Conservation (phyloP, 1,140 invertebrate species). For the Formica exsecta region DNA sequence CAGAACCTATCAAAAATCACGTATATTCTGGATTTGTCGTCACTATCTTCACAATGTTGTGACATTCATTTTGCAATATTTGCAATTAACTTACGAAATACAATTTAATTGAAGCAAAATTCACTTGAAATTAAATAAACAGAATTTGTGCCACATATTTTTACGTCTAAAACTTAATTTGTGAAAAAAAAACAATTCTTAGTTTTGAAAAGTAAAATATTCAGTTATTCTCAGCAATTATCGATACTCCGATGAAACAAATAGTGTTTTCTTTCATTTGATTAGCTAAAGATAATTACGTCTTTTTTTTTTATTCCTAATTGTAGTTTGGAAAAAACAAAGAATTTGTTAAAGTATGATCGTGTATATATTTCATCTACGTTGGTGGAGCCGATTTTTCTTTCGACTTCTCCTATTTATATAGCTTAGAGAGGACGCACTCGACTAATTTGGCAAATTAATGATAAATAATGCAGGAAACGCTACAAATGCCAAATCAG, state of each 20-base stretch:
- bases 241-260: background rate
- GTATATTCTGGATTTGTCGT: slow-evolving; percentile 13
- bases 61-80: slow-evolving; percentile 39
- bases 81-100: slow-evolving; percentile 39
- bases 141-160: slow-evolving; percentile 4
- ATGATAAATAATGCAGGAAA: slow-evolving; percentile 43
- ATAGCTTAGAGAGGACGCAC: slow-evolving; percentile 5
- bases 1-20: slow-evolving; percentile 31
- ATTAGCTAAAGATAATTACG: background rate
- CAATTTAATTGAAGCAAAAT: slow-evolving; percentile 35
- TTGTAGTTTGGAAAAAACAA: background rate
- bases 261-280: background rate
- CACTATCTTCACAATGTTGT: background rate
- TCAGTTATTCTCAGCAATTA: background rate
- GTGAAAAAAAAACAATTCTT: slow-evolving; percentile 7
- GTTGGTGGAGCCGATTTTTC: background rate
- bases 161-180: slow-evolving; percentile 21
- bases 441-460: slow-evolving; percentile 49
- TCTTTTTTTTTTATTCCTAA: background rate
- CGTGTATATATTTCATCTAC: background rate
- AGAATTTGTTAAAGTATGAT: background rate
- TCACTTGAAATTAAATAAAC: background rate
- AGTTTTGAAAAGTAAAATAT: slow-evolving; percentile 3
- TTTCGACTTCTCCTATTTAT: slow-evolving; percentile 19
- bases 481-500: slow-evolving; percentile 36